These are phyloP conservation scores for Apostichopus leukothele DNA, from an alignment of 53 echinoderm and acorn worm genomes.

Conservation along the genomic window DNA sequence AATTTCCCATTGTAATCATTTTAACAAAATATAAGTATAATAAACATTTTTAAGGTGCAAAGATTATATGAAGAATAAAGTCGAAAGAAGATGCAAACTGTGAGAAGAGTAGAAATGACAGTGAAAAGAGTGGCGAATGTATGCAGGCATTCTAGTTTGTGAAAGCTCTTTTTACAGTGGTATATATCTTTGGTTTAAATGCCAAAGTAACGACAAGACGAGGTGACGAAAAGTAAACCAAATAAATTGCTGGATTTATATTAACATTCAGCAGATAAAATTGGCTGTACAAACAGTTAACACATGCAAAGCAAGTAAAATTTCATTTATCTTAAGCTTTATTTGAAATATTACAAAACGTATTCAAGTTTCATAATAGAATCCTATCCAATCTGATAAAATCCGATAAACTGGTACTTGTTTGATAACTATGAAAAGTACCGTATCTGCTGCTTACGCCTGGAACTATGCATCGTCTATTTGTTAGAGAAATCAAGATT, in stretches of 20 bases:
- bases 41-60: not conserved
- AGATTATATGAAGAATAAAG: not conserved
- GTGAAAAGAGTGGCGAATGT: not conserved
- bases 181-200: not conserved
- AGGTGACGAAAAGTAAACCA: not conserved
- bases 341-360: not conserved
- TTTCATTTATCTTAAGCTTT: conserved; percentile 31
- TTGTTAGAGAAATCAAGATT: not conserved
- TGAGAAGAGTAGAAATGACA: not conserved
- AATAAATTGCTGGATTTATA: not conserved
- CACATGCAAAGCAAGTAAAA: conserved; percentile 23
- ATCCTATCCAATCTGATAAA: no score
- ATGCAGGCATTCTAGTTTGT: not conserved
- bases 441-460: no score
- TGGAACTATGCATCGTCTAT: no score
- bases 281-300: not conserved
- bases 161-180: not conserved
- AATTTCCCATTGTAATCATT: no score
- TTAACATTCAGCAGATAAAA: not conserved
- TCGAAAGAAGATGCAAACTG: not conserved
- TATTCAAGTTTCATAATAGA: no score
- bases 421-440: no score
- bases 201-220: not conserved
- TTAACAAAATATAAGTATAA: not conserved
- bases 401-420: no score